A percentile compares a stretch with the other conserved stretches of the same genome.
Conservation (phyloP, 2,797 vertebrate species). For the Myripristis murdjan region DNA sequence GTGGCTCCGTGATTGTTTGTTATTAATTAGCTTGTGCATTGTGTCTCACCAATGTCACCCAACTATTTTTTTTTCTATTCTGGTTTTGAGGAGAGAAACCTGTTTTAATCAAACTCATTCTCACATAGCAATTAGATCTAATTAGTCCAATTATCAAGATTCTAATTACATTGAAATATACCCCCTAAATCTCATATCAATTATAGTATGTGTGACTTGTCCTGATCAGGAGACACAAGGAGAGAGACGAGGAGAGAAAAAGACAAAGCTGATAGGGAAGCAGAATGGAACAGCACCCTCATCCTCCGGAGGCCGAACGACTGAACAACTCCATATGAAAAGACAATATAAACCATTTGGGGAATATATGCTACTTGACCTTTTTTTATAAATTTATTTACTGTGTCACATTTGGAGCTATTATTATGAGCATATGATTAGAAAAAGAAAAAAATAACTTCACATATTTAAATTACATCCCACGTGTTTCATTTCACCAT, state of each 20-base stretch:
- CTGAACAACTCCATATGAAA: constrained; percentile 61
- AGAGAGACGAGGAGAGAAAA: constrained; percentile 57
- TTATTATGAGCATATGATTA: constrained; percentile 60
- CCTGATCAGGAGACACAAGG: constrained; percentile 79
- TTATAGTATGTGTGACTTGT: constrained; percentile 87
- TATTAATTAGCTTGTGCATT: constrained; percentile 62
- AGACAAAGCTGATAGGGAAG: constrained; percentile 67
- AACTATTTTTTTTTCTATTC: constrained; percentile 67
- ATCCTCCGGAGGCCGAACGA: constrained; percentile 77
- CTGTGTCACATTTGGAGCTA: constrained; percentile 10
- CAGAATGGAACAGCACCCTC: constrained; percentile 62
- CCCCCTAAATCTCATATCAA: constrained; percentile 91
- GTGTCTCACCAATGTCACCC: constrained; percentile 71
- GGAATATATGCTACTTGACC: constrained; percentile 69
- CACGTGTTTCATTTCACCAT: constrained; percentile 27
- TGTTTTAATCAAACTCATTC: constrained; percentile 91
- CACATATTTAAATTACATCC: constrained; percentile 43
- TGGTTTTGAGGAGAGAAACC: constrained; percentile 85
- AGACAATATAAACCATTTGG: constrained; percentile 47
- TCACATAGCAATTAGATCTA: constrained; percentile 90
- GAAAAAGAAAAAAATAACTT: background rate
- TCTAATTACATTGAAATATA: constrained; percentile 91
- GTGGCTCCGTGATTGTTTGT: constrained; percentile 48
- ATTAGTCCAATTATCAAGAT: constrained; percentile 91
- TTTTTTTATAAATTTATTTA: constrained; percentile 57